Evolutionary conservation across 1,140 invertebrate genomes (phyloP), one percentile per base, ranked within the genome.

Genomic region (Contarinia nasturtii): DNA sequence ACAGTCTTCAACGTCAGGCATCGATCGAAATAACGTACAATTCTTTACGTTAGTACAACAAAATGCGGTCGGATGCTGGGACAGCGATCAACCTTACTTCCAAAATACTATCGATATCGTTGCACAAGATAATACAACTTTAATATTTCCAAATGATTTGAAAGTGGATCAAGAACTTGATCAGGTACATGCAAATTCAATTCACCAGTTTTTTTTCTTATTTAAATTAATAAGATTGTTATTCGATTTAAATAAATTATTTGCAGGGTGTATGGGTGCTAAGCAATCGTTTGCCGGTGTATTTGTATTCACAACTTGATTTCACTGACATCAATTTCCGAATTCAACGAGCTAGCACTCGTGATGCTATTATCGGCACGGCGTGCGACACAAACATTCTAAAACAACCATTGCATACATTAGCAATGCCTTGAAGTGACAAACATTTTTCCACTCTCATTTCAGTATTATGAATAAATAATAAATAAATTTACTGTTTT

Each of bases 141-240:
- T 86, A 7, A 64, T 79, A 12, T 87, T 86, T 55, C 82, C 82
- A 0, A 86, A 87, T 54, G 83, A 87, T 53, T 60, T 87, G 27
- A 79, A 78, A 64, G 63, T 85, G 0, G 82, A 86, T 53, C 69
- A 76, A 34, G 78, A 79, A 41, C 54, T 64, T 1, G 67, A 70
- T 17, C 78, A 83, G 45, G 22, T 44, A 44, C 17, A 19, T 5
- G 10, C 11, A 12, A 43, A 8, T 8, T 14, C 12, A 38, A 38
- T n/a, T 5, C 3, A 38, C 12, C 15, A n/a, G 3, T 19, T 43
- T 18, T 11, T 12, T 41, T 41, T 11, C 7, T 11, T n/a, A 7
- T 11, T 41, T 15, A 8, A 11, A 21, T 3, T 18, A 21, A 18
- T 18, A 21, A n/a, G 20, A 7, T 5, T 20, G 7, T 5, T 43